phyloP scores from a whole-genome alignment of 1,140 invertebrate species.

The Drosophila littoralis region DNA sequence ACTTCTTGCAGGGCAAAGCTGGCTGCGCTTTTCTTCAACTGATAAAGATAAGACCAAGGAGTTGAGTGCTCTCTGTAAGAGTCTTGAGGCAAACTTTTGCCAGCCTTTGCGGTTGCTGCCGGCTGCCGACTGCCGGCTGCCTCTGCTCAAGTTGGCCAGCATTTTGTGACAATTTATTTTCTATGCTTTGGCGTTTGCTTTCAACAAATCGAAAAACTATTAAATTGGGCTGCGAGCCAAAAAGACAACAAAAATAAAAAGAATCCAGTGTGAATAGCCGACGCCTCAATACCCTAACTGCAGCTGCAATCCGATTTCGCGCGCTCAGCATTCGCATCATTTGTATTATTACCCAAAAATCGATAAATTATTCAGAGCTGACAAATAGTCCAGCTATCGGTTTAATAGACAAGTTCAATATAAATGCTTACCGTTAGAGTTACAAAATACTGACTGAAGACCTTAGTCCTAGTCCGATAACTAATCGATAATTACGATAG shows the following conservation, averaged over 20 bases:
- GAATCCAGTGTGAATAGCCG: slow-evolving; percentile 4
- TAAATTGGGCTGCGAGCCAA: slow-evolving; percentile 79
- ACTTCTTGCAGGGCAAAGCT: slow-evolving; percentile 53
- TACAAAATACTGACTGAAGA: no score
- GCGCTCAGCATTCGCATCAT: no score
- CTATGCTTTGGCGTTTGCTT: slow-evolving; percentile 76
- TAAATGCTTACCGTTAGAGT: no score
- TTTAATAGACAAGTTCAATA: no score
- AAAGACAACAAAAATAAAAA: slow-evolving; percentile 33
- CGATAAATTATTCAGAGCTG: no score
- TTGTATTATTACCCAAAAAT: no score
- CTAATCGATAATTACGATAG: background rate
- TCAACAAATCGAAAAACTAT: slow-evolving; percentile 83
- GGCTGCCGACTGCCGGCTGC: background rate
- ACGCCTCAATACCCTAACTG: slow-evolving; percentile 15
- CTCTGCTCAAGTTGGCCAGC: slow-evolving; percentile 60
- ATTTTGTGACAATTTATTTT: slow-evolving; percentile 83
- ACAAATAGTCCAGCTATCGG: no score
- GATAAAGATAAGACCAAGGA: slow-evolving; percentile 81
- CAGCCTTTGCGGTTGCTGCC: slow-evolving; percentile 42
- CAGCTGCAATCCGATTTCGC: no score
- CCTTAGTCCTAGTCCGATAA: background rate
- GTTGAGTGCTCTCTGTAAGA: slow-evolving; percentile 51
- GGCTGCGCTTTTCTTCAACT: slow-evolving; percentile 74
- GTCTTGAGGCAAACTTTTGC: slow-evolving; percentile 61